Evolutionary conservation across 2,113 vertebrate species (phyloP).

Genomic region (Scortum barcoo): DNA sequence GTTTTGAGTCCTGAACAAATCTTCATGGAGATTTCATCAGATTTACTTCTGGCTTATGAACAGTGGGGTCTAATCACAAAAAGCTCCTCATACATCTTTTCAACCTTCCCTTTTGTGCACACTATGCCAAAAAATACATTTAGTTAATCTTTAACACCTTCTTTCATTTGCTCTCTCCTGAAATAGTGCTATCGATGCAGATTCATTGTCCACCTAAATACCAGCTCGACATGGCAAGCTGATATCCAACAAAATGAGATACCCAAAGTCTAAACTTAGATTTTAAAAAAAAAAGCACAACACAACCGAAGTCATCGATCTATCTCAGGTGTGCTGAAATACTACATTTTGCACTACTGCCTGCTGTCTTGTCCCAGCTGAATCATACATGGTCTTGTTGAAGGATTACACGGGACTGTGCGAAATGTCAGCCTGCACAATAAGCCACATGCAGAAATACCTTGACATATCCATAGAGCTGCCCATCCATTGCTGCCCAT

Average conservation of each 20-base stretch:
- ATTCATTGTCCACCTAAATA: no score
- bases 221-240: no score
- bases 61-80: no score
- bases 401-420: constrained; percentile 7
- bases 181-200: no score
- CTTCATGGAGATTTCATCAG: no score
- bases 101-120: no score
- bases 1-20: no score
- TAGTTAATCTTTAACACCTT: not conserved
- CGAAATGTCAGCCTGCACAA: constrained; percentile 66
- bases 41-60: no score
- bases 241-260: not conserved
- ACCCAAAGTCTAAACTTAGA: not conserved
- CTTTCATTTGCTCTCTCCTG: no score
- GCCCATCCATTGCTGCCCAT: constrained; percentile 54
- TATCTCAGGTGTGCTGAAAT: not conserved
- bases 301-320: not conserved
- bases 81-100: no score
- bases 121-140: no score
- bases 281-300: not conserved
- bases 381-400: not conserved
- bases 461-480: constrained; percentile 56
- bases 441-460: constrained; percentile 33
- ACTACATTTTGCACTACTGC: not conserved
- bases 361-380: not conserved